These are phyloP conservation scores for Hanleya hanleyi DNA, from an alignment of 2,888 invertebrate species.

Conservation along the genomic window DNA sequence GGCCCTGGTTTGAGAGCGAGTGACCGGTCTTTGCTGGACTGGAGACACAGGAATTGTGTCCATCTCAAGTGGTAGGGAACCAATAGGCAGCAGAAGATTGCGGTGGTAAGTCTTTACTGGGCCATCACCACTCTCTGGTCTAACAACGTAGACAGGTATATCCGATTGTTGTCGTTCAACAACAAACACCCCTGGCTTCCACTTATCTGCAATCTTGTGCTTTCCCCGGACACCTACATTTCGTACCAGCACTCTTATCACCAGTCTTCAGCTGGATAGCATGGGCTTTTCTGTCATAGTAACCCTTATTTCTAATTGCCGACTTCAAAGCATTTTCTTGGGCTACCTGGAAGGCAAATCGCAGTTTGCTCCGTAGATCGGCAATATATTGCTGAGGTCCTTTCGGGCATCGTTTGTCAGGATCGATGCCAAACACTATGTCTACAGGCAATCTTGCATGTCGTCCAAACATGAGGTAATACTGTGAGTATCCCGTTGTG, in stretches of 20 bases:
- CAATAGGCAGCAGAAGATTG: background rate
- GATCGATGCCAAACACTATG: background rate
- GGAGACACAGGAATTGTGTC: no score
- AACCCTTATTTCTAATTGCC: background rate
- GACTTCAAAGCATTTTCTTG: background rate
- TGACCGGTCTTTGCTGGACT: no score
- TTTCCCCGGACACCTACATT: constrained; percentile 20
- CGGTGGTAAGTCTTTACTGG: background rate
- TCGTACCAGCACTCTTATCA: constrained; percentile 26
- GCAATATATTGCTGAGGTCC: background rate
- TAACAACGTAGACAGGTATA: constrained; percentile 10
- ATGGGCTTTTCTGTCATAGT: constrained; percentile 16
- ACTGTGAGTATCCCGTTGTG: constrained; percentile 24
- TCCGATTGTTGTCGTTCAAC: constrained; percentile 15
- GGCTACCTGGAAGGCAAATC: background rate
- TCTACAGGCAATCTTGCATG: constrained; percentile 19
- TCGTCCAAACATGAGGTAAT: constrained; percentile 29
- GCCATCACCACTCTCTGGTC: constrained; percentile 6
- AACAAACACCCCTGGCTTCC: constrained; percentile 17
- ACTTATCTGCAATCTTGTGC: constrained; percentile 28
- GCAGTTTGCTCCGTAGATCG: background rate
- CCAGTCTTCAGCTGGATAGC: constrained; percentile 8
- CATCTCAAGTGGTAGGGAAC: background rate
- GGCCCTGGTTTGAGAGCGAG: no score
- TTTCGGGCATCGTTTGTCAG: background rate